phyloP scores from a whole-genome alignment of 2,797 vertebrate species.

The Coccyzus lansbergi region DNA sequence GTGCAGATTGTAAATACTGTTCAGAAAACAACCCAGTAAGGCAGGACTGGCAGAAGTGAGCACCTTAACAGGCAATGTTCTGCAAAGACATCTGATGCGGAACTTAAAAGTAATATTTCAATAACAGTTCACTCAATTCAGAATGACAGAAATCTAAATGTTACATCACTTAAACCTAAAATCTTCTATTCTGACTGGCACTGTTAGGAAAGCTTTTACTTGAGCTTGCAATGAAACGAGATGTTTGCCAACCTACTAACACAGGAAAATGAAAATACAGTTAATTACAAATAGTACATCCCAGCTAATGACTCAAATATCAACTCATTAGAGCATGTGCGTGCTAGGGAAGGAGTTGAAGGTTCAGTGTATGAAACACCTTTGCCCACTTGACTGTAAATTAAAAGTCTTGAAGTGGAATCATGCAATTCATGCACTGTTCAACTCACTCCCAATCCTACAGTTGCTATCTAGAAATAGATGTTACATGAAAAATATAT shows the following conservation, averaged over 20 bases:
- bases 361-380: background rate
- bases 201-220: background rate
- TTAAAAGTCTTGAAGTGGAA: background rate
- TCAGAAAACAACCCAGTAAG: background rate
- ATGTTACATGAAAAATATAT: background rate
- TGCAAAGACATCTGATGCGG: background rate
- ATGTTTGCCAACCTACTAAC: background rate
- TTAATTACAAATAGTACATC: background rate
- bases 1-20: background rate
- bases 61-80: background rate
- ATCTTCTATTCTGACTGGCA: background rate
- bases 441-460: background rate
- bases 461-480: background rate
- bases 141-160: background rate
- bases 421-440: background rate
- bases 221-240: background rate
- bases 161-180: background rate
- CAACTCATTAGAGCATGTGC: background rate
- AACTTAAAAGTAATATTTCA: background rate
- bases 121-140: background rate
- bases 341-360: background rate
- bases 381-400: background rate
- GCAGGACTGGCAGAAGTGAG: fast-evolving
- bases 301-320: background rate
- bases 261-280: background rate